Percentiles rank a stretch among this genome's conserved stretches.
Evolutionary conservation across 2,797 vertebrate species (phyloP).

Genomic region (Mycteria americana): DNA sequence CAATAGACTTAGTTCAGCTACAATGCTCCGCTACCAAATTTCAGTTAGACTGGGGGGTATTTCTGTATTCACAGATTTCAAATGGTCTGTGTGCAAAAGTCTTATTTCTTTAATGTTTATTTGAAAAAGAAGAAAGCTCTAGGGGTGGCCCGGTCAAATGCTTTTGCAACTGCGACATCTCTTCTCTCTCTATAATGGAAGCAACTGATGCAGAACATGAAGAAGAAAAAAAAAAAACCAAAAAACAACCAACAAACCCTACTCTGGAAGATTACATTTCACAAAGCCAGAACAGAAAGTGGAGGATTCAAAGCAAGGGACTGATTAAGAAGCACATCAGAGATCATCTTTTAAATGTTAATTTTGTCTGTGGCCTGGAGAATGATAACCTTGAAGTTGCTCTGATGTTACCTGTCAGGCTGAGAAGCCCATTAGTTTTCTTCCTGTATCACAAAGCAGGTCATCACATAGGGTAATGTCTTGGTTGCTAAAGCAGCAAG

Average conservation of each 20-base stretch:
- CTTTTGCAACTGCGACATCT: background rate
- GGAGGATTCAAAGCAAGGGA: background rate
- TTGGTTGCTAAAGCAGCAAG: background rate
- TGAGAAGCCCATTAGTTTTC: background rate
- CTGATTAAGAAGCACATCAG: background rate
- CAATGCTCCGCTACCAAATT: fast-evolving
- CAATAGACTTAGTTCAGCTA: background rate
- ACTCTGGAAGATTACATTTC: background rate
- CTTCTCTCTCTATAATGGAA: background rate
- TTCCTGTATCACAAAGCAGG: background rate
- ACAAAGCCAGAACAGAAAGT: background rate
- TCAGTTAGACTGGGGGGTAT: background rate
- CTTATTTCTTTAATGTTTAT: background rate
- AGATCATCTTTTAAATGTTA: conserved; percentile 35
- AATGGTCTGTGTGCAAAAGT: background rate
- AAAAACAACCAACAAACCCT: background rate
- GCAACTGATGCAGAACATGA: background rate
- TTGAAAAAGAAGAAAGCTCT: background rate
- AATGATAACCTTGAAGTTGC: background rate
- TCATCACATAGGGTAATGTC: background rate
- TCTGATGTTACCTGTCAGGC: background rate
- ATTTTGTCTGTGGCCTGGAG: background rate
- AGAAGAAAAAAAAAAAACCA: background rate
- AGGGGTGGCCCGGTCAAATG: background rate
- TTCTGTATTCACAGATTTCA: background rate